phyloP scores from a whole-genome alignment of 2,113 vertebrate species.

The Hydrolagus affinis region DNA sequence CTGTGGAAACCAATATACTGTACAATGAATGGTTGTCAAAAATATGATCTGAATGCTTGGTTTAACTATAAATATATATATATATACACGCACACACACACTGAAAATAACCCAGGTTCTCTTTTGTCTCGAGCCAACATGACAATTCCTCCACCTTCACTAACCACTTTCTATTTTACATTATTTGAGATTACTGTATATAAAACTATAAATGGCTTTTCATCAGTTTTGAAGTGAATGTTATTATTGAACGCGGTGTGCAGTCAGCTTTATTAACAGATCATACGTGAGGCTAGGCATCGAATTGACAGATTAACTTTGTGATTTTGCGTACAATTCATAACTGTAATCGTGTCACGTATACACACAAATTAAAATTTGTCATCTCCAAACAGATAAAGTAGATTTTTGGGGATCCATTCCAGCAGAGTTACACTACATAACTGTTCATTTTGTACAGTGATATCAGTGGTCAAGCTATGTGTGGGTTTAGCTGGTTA shows the following conservation, averaged over 20 bases:
- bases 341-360: background rate
- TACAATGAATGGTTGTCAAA: constrained; percentile 9
- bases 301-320: too few species aligned
- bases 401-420: background rate
- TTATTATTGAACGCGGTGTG: background rate
- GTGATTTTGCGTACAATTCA: background rate
- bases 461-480: too few species aligned
- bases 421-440: too few species aligned
- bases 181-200: background rate
- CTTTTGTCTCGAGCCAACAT: background rate
- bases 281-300: background rate
- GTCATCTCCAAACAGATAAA: background rate
- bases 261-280: background rate
- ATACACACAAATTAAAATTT: too few species aligned
- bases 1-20: constrained; percentile 24
- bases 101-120: background rate
- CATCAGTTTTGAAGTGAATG: background rate
- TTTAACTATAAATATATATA: too few species aligned
- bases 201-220: background rate
- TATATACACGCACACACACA: too few species aligned
- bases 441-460: too few species aligned
- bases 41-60: constrained; percentile 25
- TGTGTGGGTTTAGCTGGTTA: too few species aligned
- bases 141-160: too few species aligned
- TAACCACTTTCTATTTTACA: background rate